phyloP scores from a whole-genome alignment of 2,113 vertebrate genomes.

The Grammomys dolichurus region DNA sequence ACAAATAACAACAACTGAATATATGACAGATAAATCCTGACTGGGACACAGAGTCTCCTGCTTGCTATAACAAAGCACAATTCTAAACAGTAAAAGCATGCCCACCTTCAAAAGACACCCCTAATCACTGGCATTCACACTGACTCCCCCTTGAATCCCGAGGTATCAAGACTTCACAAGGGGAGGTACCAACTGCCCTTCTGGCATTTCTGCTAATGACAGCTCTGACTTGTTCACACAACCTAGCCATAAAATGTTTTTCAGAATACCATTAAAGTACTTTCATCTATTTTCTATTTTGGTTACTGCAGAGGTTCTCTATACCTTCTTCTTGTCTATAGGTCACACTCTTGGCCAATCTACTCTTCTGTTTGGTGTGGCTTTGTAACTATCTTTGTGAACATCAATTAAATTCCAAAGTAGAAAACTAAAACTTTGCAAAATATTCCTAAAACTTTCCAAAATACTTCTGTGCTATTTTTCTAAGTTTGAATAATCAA shows the following conservation, averaged over 20 bases:
- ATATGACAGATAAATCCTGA: neutral
- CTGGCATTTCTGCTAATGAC: neutral
- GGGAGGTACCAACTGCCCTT: neutral
- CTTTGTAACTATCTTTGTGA: neutral
- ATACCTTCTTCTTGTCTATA: neutral
- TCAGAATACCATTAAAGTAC: neutral
- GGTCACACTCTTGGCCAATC: neutral
- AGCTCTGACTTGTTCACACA: neutral
- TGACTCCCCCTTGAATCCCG: neutral
- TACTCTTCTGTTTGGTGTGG: neutral
- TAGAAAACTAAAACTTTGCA: neutral
- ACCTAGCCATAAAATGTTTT: slow-evolving; percentile 19
- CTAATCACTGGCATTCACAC: neutral
- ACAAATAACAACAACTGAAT: slow-evolving; percentile 22
- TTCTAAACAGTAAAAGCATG: slow-evolving; percentile 25
- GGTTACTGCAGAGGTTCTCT: neutral
- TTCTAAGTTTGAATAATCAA: neutral
- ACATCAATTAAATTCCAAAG: neutral
- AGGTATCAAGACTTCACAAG: neutral
- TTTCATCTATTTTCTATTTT: neutral
- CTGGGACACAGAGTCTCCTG: neutral
- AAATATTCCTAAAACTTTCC: neutral
- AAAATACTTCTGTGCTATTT: neutral
- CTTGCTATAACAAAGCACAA: slow-evolving; percentile 8
- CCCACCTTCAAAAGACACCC: neutral